phyloP scores from a whole-genome alignment of 2,888 invertebrate genomes.

The Enchytraeus crypticus region DNA sequence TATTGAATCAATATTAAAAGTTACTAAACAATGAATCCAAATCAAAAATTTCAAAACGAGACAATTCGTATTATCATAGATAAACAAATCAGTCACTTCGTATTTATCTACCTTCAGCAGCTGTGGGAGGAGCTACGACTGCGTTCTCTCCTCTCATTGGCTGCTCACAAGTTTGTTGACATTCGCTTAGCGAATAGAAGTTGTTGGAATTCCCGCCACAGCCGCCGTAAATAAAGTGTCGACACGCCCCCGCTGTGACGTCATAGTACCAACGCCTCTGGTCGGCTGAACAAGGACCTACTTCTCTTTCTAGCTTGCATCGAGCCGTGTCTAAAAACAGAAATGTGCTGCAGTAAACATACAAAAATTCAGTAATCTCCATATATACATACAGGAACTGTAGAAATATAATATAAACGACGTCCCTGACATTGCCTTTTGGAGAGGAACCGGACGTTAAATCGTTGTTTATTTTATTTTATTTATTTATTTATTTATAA shows the following conservation, averaged over 20 bases:
- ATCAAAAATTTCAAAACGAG: too few species aligned
- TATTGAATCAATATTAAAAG: too few species aligned
- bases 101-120: background rate
- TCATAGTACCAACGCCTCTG: conserved; percentile 67
- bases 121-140: background rate
- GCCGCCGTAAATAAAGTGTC: conserved; percentile 68
- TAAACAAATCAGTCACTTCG: background rate
- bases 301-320: conserved; percentile 59
- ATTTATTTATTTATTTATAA: too few species aligned
- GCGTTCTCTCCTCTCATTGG: background rate
- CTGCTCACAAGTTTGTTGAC: conserved; percentile 16
- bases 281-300: conserved; percentile 63
- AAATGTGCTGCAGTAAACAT: too few species aligned
- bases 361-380: too few species aligned
- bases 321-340: background rate
- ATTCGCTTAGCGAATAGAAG: conserved; percentile 52
- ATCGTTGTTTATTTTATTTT: too few species aligned
- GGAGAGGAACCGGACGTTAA: too few species aligned
- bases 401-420: too few species aligned
- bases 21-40: too few species aligned
- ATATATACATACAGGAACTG: too few species aligned
- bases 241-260: conserved; percentile 56
- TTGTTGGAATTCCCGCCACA: conserved; percentile 77
- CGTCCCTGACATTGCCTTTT: too few species aligned
- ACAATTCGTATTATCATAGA: too few species aligned